These are phyloP conservation scores for Heterocephalus glaber DNA, from an alignment of 2,113 vertebrate species.

Conservation along the genomic window DNA sequence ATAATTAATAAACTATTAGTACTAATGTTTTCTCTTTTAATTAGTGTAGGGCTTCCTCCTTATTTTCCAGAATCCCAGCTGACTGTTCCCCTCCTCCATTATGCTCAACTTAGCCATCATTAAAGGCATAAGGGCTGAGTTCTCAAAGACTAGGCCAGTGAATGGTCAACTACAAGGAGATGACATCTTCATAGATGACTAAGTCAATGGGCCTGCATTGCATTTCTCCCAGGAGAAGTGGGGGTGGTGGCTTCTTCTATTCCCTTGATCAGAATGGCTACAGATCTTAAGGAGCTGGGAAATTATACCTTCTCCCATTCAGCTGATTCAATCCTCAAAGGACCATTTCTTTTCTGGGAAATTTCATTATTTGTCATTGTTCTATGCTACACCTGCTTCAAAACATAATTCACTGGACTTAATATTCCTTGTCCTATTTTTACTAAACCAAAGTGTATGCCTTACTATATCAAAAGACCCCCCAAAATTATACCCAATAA, in stretches of 20 bases:
- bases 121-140: neutral
- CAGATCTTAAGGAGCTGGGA: neutral
- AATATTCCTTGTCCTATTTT: neutral
- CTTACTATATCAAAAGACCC: neutral
- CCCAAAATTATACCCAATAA: conserved; percentile 4
- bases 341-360: neutral
- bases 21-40: neutral
- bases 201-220: neutral
- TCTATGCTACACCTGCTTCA: neutral
- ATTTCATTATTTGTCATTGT: neutral
- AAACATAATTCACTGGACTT: conserved; percentile 24
- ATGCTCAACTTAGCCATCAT: neutral
- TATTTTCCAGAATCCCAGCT: neutral
- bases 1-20: neutral
- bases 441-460: neutral
- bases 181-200: neutral
- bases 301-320: neutral
- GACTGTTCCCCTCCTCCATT: neutral
- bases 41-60: neutral
- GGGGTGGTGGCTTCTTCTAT: neutral
- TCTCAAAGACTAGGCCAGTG: neutral
- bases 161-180: neutral
- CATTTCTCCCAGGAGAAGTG: neutral
- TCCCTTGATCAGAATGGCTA: neutral
- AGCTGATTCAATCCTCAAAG: neutral